Evolutionary conservation across 2,797 vertebrate species (phyloP).

Genomic region (Yasuhikotakia modesta): DNA sequence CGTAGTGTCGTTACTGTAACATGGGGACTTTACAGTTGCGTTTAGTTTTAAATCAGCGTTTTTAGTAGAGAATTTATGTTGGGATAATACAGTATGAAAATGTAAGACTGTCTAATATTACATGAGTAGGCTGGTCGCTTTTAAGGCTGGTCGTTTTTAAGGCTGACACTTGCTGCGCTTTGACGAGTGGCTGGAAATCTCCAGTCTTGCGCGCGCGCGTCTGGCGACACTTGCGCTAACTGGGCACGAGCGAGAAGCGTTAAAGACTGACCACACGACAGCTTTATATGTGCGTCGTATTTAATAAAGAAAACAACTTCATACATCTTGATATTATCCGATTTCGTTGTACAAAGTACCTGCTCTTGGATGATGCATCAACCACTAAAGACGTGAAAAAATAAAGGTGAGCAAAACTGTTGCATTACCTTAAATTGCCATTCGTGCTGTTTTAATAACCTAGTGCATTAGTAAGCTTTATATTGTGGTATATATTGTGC

Average conservation of each 20-base stretch:
- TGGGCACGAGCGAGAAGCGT: background rate
- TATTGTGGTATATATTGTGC: background rate
- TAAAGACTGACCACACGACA: no score
- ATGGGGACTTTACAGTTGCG: no score
- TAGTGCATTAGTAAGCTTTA: background rate
- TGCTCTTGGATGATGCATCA: conserved; percentile 9
- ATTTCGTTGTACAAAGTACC: background rate
- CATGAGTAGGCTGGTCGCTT: background rate
- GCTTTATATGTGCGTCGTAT: background rate
- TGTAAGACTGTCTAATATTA: background rate
- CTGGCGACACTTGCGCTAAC: background rate
- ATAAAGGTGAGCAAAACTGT: conserved; percentile 38
- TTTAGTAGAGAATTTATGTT: background rate
- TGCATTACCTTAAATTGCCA: background rate
- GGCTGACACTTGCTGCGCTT: conserved; percentile 7
- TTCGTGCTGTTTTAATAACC: background rate
- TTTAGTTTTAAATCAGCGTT: no score
- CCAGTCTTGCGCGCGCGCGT: background rate
- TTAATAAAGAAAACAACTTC: background rate
- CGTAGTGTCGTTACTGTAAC: no score
- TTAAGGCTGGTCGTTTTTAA: background rate
- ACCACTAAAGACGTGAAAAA: conserved; percentile 47
- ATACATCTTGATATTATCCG: background rate
- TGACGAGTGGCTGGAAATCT: background rate
- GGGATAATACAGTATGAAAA: background rate